Base-by-base conservation (phyloP, 1,140 invertebrate genomes). In the Drosophila triauraria region DNA sequence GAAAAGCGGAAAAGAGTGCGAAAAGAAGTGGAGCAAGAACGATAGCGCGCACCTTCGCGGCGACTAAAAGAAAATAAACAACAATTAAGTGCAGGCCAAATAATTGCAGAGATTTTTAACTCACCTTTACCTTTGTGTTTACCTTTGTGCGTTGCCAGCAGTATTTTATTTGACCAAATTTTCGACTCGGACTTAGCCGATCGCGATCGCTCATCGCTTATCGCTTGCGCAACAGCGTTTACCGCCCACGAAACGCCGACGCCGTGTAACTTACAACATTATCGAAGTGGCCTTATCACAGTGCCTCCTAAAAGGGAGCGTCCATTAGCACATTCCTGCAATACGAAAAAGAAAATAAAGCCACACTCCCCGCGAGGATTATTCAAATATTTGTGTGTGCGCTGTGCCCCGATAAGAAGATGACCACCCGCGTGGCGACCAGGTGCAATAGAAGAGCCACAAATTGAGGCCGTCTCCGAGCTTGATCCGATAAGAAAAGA, bases 201-300 rank as follows among this genome's bases (percentile, higher is more conserved):
- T 72, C n/a, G 69, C 69, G 20, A 72, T 72, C 69, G 51, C 69
- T 72, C 67, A 71, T 72, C 32, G 69, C 67, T 85, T 48, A 56
- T 75, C 59, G 50, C 58, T 87, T 86, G 67, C 56, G 80, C 80
- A 88, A 83, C 51, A 64, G 57, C 65, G 48, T 71, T 57, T 57
- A 40, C 35, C 58, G 59, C 78, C 60, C 57, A 57, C 56, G 70
- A 79, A 81, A 57, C 78, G 62, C 65, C 70, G 53, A 75, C 82
- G 64, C 30, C 74, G 78, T 75, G 67, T 57, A 65, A 60, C 69
- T 78, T 82, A 80, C 27, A 30, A 40, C 77, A 78, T 77, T 87
- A 88, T 87, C 64, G 80, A 88, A 54, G 75, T 47, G 60, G 64
- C 63, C 80, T 90, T 90, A 84, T 88, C 85, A 60, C 47, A 57